Evolutionary conservation across 1,140 invertebrate species (phyloP).

Genomic region (Heterodera schachtii): DNA sequence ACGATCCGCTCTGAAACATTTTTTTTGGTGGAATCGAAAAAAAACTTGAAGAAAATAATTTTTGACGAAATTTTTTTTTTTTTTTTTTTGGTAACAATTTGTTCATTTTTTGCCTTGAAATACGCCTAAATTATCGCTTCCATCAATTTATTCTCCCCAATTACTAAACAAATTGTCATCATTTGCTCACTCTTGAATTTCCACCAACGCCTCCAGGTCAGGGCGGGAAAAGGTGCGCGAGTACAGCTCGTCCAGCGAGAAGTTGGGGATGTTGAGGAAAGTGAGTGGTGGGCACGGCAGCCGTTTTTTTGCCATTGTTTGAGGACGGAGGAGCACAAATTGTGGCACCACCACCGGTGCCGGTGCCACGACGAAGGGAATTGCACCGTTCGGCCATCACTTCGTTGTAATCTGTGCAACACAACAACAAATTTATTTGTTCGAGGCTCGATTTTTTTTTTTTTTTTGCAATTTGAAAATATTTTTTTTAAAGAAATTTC

Average conservation of each 20-base stretch:
- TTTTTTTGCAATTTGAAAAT: no score
- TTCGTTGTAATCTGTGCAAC: slow-evolving; percentile 35
- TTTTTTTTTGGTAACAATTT: no score
- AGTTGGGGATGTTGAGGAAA: slow-evolving; percentile 21
- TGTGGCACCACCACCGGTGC: neutral
- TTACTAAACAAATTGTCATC: neutral
- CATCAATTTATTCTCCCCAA: no score
- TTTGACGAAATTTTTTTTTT: no score
- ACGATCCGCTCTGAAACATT: no score
- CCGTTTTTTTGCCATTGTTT: slow-evolving; percentile 5
- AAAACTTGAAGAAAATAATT: no score
- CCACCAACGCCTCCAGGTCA: slow-evolving; percentile 33
- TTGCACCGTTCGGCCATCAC: slow-evolving; percentile 43
- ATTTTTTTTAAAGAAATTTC: no score
- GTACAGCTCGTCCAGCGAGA: slow-evolving; percentile 14
- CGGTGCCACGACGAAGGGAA: slow-evolving; percentile 23
- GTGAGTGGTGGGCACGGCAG: neutral
- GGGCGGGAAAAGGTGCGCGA: slow-evolving; percentile 12
- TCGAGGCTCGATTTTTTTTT: no score
- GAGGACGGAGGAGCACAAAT: neutral
- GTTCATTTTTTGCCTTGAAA: no score
- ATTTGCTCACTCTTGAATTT: slow-evolving; percentile 19
- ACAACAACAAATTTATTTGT: slow-evolving; percentile 10
- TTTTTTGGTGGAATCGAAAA: no score
- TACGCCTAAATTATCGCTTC: no score